phyloP scores from a whole-genome alignment of 2,113 vertebrate species.

The Euleptes europaea region DNA sequence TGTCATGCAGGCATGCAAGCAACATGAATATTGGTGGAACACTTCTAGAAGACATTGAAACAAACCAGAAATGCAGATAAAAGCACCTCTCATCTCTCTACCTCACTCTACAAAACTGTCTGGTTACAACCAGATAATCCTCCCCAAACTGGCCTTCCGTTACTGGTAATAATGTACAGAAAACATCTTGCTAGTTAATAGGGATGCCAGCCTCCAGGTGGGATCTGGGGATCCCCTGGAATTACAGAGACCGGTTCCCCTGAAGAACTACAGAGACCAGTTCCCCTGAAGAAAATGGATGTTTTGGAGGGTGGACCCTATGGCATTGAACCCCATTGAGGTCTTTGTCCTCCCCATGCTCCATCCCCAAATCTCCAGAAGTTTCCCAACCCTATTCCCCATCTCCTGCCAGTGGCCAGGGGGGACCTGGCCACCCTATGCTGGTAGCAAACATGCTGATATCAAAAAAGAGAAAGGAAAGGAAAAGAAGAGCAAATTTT shows the following conservation, averaged over 20 bases:
- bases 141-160: not conserved
- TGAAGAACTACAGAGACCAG: too few relatives aligned
- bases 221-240: too few relatives aligned
- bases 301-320: too few relatives aligned
- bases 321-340: too few relatives aligned
- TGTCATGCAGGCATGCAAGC: not conserved
- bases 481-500: conserved; percentile 11
- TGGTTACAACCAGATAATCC: conserved; percentile 16
- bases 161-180: conserved; percentile 15
- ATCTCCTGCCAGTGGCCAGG: too few relatives aligned
- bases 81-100: conserved; percentile 22
- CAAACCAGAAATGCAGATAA: conserved; percentile 10
- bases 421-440: too few relatives aligned
- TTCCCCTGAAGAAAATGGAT: too few relatives aligned
- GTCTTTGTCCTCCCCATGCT: too few relatives aligned
- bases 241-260: too few relatives aligned
- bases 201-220: too few relatives aligned
- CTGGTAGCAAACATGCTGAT: conserved; percentile 21
- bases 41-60: conserved; percentile 20
- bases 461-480: conserved; percentile 5
- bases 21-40: conserved; percentile 4
- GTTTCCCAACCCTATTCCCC: too few relatives aligned
- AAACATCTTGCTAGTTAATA: not conserved
- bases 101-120: not conserved
- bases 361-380: too few relatives aligned